Base-by-base conservation (phyloP, 2,113 vertebrate species). In the Pipra filicauda region DNA sequence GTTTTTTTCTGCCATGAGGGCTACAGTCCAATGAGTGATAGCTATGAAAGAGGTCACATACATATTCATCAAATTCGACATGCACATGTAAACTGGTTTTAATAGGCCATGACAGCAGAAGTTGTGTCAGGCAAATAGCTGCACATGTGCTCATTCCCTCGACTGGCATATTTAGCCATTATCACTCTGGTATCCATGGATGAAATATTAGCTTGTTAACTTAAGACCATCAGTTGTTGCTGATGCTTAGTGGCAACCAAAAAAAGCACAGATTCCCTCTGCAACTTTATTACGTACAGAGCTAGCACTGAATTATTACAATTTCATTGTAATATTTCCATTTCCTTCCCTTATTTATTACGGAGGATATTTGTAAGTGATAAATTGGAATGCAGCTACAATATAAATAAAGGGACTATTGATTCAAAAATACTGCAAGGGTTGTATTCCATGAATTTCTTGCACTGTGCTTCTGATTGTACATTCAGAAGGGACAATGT, bases 41-140 rank as follows among this genome's bases (percentile, higher is more conserved):
- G 97, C 98, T 98, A 98, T 98, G 98, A 99, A 99, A 98, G 98
- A 99, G 99, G 99, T 99, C 99, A 99, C 99, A 99, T 99, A 98
- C 99, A 99, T 99, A 99, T 99, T 99, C 99, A 99, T 99, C 98
- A 98, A 98, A 98, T 99, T 98, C 98, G 98, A 99, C 98, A 98
- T 98, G 99, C 98, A 98, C 98, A 99, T 99, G 99, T 99, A 99
- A 99, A 99, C 98, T 98, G 98, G 98, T 98, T 99, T 99, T 99
- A 99, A 99, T 99, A 98, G 98, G 98, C 98, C 98, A 98, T 99
- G 99, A 99, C 99, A 99, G 98, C 97, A 98, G 96, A 98, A 98
- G 98, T 98, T 98, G 98, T 98, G 98, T 98, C 97, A 85, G 98
- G 98, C 98, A 98, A 98, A 98, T 97, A 97, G 96, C 97, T 97